Evolutionary conservation across 1,140 invertebrate genomes (phyloP).

Genomic region (Conus ventricosus): DNA sequence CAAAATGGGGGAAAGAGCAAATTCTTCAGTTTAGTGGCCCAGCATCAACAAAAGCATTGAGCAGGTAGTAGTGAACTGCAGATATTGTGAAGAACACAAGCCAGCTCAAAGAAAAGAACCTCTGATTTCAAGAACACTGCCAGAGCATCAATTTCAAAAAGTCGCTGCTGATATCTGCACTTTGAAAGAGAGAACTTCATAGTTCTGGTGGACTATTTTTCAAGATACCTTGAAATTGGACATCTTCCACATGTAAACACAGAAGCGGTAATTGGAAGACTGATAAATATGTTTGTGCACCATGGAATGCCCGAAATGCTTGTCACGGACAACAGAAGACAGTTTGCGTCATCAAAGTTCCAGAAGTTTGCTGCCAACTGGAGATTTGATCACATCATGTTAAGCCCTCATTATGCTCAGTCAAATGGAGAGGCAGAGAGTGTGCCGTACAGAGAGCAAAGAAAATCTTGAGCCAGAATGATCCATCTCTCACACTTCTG

Average conservation of each 20-base stretch:
- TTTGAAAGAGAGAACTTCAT: conserved; percentile 40
- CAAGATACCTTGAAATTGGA: conserved; percentile 41
- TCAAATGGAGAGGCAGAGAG: conserved; percentile 3
- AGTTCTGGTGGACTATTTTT: conserved; percentile 47
- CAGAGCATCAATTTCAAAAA: conserved; percentile 39
- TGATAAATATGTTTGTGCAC: too few species aligned
- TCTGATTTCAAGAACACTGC: conserved; percentile 13
- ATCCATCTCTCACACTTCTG: neutral
- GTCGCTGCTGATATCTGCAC: conserved; percentile 27
- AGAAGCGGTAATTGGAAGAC: neutral
- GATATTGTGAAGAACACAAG: conserved; percentile 33
- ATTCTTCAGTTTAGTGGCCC: conserved; percentile 3
- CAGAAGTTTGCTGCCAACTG: neutral
- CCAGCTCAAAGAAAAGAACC: conserved; percentile 41
- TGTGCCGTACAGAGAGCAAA: neutral
- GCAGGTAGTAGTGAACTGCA: neutral
- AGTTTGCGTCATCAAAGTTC: neutral
- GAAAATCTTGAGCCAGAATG: neutral
- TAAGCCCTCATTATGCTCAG: conserved; percentile 17
- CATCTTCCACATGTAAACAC: neutral
- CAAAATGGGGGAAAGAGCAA: conserved; percentile 15
- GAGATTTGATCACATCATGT: neutral
- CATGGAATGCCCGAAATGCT: conserved; percentile 63
- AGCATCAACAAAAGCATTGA: neutral
- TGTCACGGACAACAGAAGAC: conserved; percentile 2